Evolutionary conservation across 1,140 invertebrate genomes (phyloP).

Genomic region (Listronotus bonariensis): DNA sequence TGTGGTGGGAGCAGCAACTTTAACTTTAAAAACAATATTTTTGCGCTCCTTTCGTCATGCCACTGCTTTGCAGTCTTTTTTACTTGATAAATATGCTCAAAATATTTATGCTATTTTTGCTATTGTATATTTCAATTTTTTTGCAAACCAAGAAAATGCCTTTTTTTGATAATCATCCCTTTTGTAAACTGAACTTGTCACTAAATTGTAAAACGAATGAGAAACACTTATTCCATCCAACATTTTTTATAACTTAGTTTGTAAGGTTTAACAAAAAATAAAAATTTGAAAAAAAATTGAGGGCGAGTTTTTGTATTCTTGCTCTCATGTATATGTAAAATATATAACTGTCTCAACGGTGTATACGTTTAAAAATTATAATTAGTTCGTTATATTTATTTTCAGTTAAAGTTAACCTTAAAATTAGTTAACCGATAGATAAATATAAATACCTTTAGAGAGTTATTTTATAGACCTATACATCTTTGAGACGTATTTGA

Average conservation of each 20-base stretch:
- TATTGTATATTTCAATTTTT: constrained; percentile 46
- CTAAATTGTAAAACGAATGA: constrained; percentile 27
- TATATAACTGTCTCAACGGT: neutral
- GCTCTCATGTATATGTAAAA: neutral
- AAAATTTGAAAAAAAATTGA: neutral
- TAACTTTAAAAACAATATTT: no score
- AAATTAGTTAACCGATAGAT: neutral
- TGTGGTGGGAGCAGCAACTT: no score
- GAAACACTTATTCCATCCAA: constrained; percentile 52
- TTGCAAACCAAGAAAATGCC: constrained; percentile 51
- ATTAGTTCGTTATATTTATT: neutral
- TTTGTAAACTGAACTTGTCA: no score
- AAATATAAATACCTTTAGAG: neutral
- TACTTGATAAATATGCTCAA: constrained; percentile 38
- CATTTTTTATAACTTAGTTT: constrained; percentile 45
- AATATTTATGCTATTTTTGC: constrained; percentile 44
- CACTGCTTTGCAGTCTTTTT: constrained; percentile 1
- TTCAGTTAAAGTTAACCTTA: no score
- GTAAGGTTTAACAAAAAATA: constrained; percentile 13
- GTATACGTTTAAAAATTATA: neutral
- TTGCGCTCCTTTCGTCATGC: neutral
- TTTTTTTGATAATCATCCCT: constrained; percentile 35
- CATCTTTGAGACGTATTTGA: constrained; percentile 21
- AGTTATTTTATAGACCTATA: constrained; percentile 1
- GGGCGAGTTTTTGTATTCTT: neutral